These are phyloP conservation scores for Metaphire vulgaris DNA, from an alignment of 1,140 invertebrate genomes.

Conservation along the genomic window DNA sequence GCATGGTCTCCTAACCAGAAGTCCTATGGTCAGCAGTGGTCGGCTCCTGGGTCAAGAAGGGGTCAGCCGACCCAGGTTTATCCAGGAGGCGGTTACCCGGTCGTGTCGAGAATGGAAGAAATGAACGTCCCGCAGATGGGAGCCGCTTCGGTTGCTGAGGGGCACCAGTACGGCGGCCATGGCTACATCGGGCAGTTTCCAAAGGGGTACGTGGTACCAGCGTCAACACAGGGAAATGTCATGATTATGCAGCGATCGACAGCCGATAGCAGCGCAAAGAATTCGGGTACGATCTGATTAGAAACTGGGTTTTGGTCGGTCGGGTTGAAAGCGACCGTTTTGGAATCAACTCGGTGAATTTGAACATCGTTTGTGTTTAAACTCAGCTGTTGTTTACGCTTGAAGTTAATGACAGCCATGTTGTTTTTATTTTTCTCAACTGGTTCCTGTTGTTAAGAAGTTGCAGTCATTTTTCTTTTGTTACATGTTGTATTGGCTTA, in stretches of 20 bases:
- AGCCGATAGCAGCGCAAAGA: not conserved
- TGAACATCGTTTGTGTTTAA: no score
- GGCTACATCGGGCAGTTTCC: not conserved
- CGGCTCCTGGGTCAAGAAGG: no score
- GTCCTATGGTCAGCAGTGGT: not conserved
- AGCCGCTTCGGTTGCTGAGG: not conserved
- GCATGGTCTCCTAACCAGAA: not conserved
- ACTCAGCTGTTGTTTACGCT: no score
- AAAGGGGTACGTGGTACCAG: not conserved
- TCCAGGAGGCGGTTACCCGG: not conserved
- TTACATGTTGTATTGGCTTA: no score
- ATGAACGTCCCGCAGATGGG: not conserved
- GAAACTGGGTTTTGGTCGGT: no score
- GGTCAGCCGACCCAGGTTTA: not conserved
- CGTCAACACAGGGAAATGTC: not conserved
- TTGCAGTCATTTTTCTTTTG: no score
- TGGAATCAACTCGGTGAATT: no score
- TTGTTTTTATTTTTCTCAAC: no score
- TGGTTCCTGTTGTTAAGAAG: no score
- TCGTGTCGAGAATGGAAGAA: not conserved
- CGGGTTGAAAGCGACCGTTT: no score
- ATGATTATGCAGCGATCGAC: not conserved
- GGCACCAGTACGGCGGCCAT: not conserved
- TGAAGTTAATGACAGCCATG: no score
- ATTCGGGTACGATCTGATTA: not conserved